Percentiles rank a stretch among this genome's conserved stretches.
phyloP scores from a whole-genome alignment of 2,888 invertebrate genomes.

The Mayetiola destructor region DNA sequence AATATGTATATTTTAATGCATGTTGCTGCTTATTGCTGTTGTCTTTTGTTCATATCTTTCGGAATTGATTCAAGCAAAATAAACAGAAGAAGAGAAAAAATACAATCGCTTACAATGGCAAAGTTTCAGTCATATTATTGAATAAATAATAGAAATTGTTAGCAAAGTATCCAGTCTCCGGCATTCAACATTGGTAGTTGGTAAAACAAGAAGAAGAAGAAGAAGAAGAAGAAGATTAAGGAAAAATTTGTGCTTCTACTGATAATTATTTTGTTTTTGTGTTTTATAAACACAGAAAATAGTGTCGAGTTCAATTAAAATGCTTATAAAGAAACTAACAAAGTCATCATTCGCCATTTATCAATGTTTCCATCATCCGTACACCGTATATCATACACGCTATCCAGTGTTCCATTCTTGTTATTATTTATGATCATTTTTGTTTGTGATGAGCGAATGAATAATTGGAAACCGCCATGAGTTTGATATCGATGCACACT shows the following conservation, averaged over 20 bases:
- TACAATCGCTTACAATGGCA: no score
- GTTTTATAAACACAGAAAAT: neutral
- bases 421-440: neutral
- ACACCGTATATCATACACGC: neutral
- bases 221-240: neutral
- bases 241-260: neutral
- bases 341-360: conserved; percentile 8
- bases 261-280: conserved; percentile 9
- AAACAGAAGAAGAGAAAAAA: neutral
- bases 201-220: no score
- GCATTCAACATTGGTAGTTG: no score
- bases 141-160: no score
- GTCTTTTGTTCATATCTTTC: no score
- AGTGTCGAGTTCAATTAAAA: conserved; percentile 10
- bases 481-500: no score
- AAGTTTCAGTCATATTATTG: no score
- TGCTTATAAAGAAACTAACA: neutral
- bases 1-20: no score
- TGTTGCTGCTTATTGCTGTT: no score
- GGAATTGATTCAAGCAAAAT: neutral
- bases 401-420: neutral
- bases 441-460: neutral
- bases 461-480: conserved; percentile 3
- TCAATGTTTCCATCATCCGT: conserved; percentile 8
- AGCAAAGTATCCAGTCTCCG: no score